phyloP scores from a whole-genome alignment of 2,888 invertebrate species.

The Morpho helenor region DNA sequence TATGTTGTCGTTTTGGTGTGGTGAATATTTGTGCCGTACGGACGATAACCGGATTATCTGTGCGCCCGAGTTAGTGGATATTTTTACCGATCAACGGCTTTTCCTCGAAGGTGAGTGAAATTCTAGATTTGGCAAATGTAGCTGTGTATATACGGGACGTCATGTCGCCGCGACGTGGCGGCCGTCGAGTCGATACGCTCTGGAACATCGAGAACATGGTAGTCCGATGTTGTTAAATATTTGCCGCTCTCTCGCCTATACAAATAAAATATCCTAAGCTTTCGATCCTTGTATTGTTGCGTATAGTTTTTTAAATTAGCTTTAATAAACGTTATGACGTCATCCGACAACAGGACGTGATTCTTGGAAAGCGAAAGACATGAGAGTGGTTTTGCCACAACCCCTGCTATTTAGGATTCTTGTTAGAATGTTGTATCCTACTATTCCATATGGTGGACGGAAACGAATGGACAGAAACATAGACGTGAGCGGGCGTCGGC shows the following conservation, averaged over 20 bases:
- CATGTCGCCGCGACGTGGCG: slow-evolving; percentile 66
- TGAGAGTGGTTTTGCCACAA: slow-evolving; percentile 15
- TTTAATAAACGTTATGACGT: slow-evolving; percentile 38
- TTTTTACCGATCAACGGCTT: slow-evolving; percentile 63
- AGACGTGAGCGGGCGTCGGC: slow-evolving; percentile 57
- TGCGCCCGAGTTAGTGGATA: slow-evolving; percentile 73
- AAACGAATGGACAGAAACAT: slow-evolving; percentile 67
- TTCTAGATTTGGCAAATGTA: slow-evolving; percentile 45
- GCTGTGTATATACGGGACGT: slow-evolving; percentile 42
- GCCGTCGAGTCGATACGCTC: slow-evolving; percentile 49
- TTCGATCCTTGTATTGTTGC: slow-evolving; percentile 3
- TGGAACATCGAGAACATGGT: slow-evolving; percentile 44
- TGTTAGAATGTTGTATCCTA: slow-evolving; percentile 63
- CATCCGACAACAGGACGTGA: slow-evolving; percentile 34
- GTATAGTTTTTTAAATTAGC: slow-evolving; percentile 13
- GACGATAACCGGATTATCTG: slow-evolving; percentile 77
- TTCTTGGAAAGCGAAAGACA: slow-evolving; percentile 27
- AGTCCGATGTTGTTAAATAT: slow-evolving; percentile 15
- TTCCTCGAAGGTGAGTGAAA: slow-evolving; percentile 65
- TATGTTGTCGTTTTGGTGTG: slow-evolving; percentile 78
- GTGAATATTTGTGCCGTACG: slow-evolving; percentile 77
- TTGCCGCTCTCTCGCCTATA: background rate
- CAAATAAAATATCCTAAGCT: slow-evolving; percentile 5
- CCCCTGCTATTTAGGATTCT: slow-evolving; percentile 45
- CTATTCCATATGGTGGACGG: slow-evolving; percentile 69